A percentile compares a stretch with the other conserved stretches of the same genome.
Evolutionary conservation across 64 coral and sea anemone genomes (phyloP).

Genomic region (Montipora cactus): DNA sequence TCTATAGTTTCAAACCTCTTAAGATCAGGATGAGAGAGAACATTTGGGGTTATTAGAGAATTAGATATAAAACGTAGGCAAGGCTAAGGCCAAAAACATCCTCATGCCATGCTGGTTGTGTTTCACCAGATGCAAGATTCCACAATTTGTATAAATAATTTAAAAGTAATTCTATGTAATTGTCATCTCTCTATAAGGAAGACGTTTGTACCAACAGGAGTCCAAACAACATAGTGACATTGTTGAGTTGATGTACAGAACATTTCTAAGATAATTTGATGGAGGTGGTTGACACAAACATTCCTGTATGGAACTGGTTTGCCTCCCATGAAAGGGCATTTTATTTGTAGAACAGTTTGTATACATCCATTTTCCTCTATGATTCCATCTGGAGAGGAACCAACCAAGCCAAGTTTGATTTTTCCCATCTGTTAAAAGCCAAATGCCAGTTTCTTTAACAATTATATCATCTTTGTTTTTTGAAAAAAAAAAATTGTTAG

Average conservation of each 20-base stretch:
- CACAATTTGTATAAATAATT: constrained; percentile 48
- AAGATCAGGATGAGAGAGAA: constrained; percentile 14
- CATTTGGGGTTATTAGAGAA: constrained; percentile 1
- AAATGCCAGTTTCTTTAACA: constrained; percentile 49
- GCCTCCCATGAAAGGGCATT: constrained; percentile 60
- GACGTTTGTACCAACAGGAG: constrained; percentile 43
- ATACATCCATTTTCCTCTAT: not conserved
- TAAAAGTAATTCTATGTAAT: constrained; percentile 24
- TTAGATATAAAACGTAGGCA: constrained; percentile 9
- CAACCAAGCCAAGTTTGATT: constrained; percentile 15
- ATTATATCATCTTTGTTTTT: not conserved
- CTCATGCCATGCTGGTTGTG: constrained; percentile 56
- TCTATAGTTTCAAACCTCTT: constrained; percentile 8
- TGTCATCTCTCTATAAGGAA: constrained; percentile 43
- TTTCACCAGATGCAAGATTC: constrained; percentile 7
- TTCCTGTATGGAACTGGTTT: constrained; percentile 48
- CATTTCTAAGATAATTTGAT: constrained; percentile 60
- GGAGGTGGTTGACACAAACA: constrained; percentile 46
- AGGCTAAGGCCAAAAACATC: constrained; percentile 41
- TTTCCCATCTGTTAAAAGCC: constrained; percentile 40
- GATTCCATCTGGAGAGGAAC: constrained; percentile 54
- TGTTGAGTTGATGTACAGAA: constrained; percentile 34
- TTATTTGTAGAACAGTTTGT: constrained; percentile 34
- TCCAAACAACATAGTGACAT: constrained; percentile 61
- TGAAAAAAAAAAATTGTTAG: constrained; percentile 23